A percentile compares a stretch with the other conserved stretches of the same genome.
These are phyloP conservation scores for Notoglanidium macrostoma DNA, from an alignment of 2,797 vertebrate genomes.

Conservation along the genomic window DNA sequence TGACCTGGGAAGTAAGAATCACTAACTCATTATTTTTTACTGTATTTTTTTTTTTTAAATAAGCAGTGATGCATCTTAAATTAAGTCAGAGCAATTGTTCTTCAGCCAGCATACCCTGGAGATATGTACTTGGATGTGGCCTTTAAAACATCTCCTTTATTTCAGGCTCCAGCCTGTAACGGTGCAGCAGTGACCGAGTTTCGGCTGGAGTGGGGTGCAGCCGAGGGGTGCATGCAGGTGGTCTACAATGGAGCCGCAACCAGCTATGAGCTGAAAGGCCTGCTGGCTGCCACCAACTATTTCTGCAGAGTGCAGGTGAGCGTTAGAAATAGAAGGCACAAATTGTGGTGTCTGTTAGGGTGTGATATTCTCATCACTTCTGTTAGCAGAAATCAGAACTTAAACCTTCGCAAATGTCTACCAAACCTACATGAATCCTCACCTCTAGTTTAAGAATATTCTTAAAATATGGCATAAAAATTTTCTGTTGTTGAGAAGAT, in stretches of 20 bases:
- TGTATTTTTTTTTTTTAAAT: background rate
- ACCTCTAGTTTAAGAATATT: background rate
- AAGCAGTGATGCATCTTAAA: background rate
- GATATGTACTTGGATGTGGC: background rate
- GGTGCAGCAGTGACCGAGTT: slow-evolving; percentile 89
- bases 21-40: background rate
- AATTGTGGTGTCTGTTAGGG: background rate
- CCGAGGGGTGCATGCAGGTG: slow-evolving; percentile 90
- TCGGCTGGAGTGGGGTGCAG: slow-evolving; percentile 92
- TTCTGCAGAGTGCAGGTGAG: slow-evolving; percentile 91
- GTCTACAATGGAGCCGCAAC: slow-evolving; percentile 86
- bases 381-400: background rate
- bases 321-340: slow-evolving; percentile 16
- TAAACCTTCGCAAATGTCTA: background rate
- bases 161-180: slow-evolving; percentile 84
- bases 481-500: background rate
- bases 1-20: slow-evolving; percentile 90
- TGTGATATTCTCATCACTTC: background rate
- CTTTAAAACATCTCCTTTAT: slow-evolving; percentile 25
- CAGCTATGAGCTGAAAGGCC: slow-evolving; percentile 89
- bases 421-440: background rate
- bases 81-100: background rate
- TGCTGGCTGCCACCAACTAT: slow-evolving; percentile 90
- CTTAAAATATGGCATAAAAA: background rate
- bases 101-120: too few relatives aligned